These are phyloP conservation scores for Barnardius zonarius DNA, from an alignment of 2,113 vertebrate species.

Conservation along the genomic window DNA sequence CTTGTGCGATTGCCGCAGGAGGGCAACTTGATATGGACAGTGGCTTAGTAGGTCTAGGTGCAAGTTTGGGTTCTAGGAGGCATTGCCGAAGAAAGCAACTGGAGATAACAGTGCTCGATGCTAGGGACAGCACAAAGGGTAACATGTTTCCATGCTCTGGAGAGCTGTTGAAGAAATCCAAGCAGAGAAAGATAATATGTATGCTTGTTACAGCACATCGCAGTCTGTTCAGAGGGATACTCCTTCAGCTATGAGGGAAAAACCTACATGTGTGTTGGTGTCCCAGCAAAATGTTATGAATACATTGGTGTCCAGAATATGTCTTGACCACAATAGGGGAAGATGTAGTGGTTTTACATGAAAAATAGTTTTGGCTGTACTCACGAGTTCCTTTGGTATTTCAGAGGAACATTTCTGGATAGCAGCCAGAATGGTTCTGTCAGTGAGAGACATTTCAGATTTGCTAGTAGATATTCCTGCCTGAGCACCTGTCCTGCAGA, in stretches of 20 bases:
- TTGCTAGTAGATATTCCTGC: background rate
- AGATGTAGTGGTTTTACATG: background rate
- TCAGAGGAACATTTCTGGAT: background rate
- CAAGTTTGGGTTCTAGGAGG: background rate
- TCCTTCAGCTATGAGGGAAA: background rate
- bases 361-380: background rate
- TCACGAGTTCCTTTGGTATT: background rate
- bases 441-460: background rate
- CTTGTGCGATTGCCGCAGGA: background rate
- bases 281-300: background rate
- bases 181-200: background rate
- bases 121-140: background rate
- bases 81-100: background rate
- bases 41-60: background rate
- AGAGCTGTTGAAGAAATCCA: background rate
- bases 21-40: background rate
- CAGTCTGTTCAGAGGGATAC: background rate
- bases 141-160: rapidly evolving
- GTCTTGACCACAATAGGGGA: background rate
- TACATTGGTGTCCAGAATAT: background rate
- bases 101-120: background rate
- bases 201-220: background rate
- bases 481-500: conserved; percentile 31
- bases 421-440: background rate
- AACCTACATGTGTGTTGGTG: background rate